Base-by-base conservation (phyloP, 2,888 invertebrate species). In the Temnothorax rugatulus region DNA sequence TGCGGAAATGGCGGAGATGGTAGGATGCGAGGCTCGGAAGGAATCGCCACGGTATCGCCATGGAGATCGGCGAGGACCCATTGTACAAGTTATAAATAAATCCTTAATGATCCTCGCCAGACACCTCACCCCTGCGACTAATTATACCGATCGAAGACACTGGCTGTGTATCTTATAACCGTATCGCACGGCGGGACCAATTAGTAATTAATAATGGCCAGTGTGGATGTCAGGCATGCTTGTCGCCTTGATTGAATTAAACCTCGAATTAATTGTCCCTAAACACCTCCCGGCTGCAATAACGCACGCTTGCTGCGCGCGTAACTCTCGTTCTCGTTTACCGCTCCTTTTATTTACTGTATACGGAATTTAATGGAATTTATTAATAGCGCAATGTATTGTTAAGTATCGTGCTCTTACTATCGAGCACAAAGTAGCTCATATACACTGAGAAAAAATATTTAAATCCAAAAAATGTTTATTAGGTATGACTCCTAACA, bases 11-110 rank as follows among this genome's bases (percentile, higher is more conserved):
- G 77, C 66, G 71, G 29, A 82, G 75, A 71, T 64, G 76, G 82
- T 81, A 75, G 79, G 41, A 71, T 69, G n/a, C n/a, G 50, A 75
- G 75, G 66, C 25, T 57, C 29, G 63, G 64, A 54, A 76, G 66
- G 54, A 84, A 86, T 89, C 84, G 73, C 69, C 69, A 77, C 88
- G 88, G 86, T 93, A 93, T 93, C 92, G 88, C 87, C 61, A 81
- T 54, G 76, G 57, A 90, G 93, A 93, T 93, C 93, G 89, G 87
- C 88, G 54, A 82, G 84, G 87, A 69, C 21, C 71, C 90, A 91
- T 92, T 92, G 92, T 92, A 90, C 89, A 87, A 92, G 92, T 90
- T 91, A 92, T 91, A 92, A 93, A 92, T 93, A 93, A 93, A 93
- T 92, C 90, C 91, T 90, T 93, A 93, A 93, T 92, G 92, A 93